Evolutionary conservation across 2,888 invertebrate genomes (phyloP).

Genomic region (Eupithecia insigniata): DNA sequence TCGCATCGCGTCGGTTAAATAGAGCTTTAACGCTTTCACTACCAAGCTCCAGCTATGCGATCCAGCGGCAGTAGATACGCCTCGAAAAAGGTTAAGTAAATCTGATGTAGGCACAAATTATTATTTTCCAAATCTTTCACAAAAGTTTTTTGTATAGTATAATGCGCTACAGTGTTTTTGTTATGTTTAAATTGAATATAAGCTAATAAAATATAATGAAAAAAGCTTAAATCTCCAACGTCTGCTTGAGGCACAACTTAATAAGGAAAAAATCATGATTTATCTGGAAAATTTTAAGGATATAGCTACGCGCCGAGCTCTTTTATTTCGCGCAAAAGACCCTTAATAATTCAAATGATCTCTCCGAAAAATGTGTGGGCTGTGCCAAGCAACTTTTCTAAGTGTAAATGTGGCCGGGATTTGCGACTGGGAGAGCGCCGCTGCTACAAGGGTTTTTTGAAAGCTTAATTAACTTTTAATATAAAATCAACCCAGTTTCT

Average conservation of each 20-base stretch:
- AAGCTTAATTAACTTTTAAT: constrained; percentile 16
- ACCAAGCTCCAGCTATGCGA: background rate
- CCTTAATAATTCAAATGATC: constrained; percentile 43
- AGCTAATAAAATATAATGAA: constrained; percentile 11
- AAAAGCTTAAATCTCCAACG: constrained; percentile 35
- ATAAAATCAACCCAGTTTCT: background rate
- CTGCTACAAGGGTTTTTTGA: constrained; percentile 51
- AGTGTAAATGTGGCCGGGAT: constrained; percentile 51
- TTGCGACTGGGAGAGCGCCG: constrained; percentile 51
- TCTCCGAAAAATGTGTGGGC: constrained; percentile 36
- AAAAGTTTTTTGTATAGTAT: background rate
- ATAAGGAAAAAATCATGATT: constrained; percentile 64
- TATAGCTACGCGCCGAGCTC: constrained; percentile 41
- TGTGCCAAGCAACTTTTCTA: constrained; percentile 48
- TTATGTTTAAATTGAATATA: background rate
- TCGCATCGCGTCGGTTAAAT: too few relatives aligned
- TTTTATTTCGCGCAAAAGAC: constrained; percentile 47
- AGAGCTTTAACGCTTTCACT: background rate
- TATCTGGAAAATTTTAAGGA: constrained; percentile 61
- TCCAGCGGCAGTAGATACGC: background rate
- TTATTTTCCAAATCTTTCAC: background rate
- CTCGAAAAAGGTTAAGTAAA: background rate
- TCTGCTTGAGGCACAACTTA: constrained; percentile 53
- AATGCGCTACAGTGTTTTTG: background rate
- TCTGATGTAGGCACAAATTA: background rate